Conservation (phyloP, 2,113 vertebrate genomes). For the Vidua macroura region DNA sequence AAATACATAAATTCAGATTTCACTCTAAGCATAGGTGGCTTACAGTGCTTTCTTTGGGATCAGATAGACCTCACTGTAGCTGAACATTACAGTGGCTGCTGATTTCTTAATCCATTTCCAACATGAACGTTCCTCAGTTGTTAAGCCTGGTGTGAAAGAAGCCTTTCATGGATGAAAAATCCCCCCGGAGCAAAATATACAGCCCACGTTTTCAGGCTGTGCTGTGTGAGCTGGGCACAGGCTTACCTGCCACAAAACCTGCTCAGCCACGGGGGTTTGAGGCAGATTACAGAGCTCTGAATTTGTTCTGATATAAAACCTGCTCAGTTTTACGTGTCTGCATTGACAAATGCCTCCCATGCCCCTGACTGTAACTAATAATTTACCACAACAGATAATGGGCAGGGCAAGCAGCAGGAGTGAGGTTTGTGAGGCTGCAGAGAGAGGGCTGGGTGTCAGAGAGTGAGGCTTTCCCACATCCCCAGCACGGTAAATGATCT, state of each 20-base stretch:
- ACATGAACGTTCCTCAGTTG: not conserved
- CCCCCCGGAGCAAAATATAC: constrained; percentile 9
- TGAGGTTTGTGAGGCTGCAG: not conserved
- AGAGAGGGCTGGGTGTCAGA: not conserved
- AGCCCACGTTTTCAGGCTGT: not conserved
- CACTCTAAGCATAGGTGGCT: not conserved
- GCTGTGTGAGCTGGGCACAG: not conserved
- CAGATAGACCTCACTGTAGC: not conserved
- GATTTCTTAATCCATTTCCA: constrained; percentile 47
- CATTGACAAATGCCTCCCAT: not conserved
- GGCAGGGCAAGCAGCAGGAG: not conserved
- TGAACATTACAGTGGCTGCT: not conserved
- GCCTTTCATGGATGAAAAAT: constrained; percentile 15
- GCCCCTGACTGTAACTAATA: not conserved
- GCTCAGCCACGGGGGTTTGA: not conserved
- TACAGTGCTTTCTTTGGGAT: constrained; percentile 39
- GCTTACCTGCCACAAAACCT: constrained; percentile 1
- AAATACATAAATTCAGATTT: constrained; percentile 55
- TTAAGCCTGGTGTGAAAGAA: constrained; percentile 45
- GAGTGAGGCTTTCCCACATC: not conserved
- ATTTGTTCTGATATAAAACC: not conserved
- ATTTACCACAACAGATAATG: not conserved
- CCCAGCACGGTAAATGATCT: not conserved
- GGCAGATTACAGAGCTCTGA: not conserved
- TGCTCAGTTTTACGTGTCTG: not conserved